phyloP scores from a whole-genome alignment of 2,113 vertebrate genomes.

The Promerops cafer region DNA sequence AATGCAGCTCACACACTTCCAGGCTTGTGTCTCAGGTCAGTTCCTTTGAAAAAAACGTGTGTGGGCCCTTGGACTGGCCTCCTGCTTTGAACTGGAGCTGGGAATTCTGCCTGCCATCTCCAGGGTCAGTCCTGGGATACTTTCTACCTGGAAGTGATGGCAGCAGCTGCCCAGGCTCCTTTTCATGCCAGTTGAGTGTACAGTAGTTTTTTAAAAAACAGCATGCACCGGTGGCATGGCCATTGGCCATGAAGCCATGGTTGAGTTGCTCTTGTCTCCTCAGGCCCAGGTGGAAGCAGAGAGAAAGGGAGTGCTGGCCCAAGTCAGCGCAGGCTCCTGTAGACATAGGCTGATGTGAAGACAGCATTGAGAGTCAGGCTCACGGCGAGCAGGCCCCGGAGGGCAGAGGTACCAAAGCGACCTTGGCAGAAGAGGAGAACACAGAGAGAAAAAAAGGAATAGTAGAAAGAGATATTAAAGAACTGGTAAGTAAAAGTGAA shows the following conservation, averaged over 20 bases:
- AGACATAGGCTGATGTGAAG: conserved; percentile 82
- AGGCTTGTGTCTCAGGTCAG: neutral
- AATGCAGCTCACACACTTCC: neutral
- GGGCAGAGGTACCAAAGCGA: conserved; percentile 56
- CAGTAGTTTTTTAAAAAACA: neutral
- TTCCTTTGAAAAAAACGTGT: neutral
- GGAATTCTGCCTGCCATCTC: neutral
- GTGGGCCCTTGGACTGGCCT: neutral
- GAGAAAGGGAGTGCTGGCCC: neutral
- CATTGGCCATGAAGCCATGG: neutral
- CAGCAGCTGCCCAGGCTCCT: neutral
- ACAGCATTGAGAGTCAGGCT: conserved; percentile 86
- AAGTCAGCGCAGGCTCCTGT: conserved; percentile 75
- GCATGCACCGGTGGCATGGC: conserved; percentile 10
- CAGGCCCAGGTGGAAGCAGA: neutral
- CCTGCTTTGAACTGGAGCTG: neutral
- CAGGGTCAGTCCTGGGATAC: neutral
- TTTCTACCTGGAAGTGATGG: neutral
- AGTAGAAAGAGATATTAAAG: neutral
- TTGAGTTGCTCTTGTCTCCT: neutral
- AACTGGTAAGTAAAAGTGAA: neutral
- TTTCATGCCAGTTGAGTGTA: neutral
- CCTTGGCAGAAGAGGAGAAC: conserved; percentile 55
- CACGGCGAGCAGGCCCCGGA: conserved; percentile 76
- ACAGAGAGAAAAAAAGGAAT: neutral